These are phyloP conservation scores for Sclerodermus sp. DNA, from an alignment of 2,888 invertebrate genomes.

Conservation along the genomic window DNA sequence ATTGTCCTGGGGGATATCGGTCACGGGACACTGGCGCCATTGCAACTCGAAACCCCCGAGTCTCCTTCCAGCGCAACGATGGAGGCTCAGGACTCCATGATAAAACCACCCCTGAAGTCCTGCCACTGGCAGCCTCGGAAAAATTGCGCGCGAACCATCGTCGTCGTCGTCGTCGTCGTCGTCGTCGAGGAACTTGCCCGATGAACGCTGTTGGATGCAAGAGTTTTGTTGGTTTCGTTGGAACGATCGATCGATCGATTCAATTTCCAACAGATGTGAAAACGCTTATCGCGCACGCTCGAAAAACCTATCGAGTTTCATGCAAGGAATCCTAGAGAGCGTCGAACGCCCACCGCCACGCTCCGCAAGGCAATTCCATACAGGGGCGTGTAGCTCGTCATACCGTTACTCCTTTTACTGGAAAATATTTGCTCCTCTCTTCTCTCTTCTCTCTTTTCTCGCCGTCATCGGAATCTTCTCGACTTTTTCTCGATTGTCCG, in stretches of 20 bases:
- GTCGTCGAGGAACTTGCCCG: too few species aligned
- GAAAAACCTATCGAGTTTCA: constrained; percentile 27
- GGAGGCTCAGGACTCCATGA: too few species aligned
- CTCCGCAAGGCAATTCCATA: constrained; percentile 20
- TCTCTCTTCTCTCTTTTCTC: too few species aligned
- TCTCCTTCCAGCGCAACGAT: too few species aligned
- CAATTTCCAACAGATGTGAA: background rate
- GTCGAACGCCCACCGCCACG: constrained; percentile 38
- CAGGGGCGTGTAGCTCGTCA: constrained; percentile 26
- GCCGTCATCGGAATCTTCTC: background rate
- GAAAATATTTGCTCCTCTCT: too few species aligned
- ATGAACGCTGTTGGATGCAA: too few species aligned
- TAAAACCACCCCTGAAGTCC: too few species aligned
- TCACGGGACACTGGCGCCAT: constrained; percentile 24
- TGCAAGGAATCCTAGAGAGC: constrained; percentile 38
- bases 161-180: too few species aligned
- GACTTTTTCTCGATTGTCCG: constrained; percentile 1
- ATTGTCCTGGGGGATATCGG: constrained; percentile 17
- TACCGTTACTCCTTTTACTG: too few species aligned
- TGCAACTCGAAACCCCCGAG: background rate
- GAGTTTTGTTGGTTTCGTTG: constrained; percentile 6
- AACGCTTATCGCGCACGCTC: constrained; percentile 12
- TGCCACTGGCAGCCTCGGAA: too few species aligned
- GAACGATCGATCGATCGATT: background rate
- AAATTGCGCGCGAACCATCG: too few species aligned